phyloP scores from a whole-genome alignment of 2,888 invertebrate species.

The Apodemia hepburni region DNA sequence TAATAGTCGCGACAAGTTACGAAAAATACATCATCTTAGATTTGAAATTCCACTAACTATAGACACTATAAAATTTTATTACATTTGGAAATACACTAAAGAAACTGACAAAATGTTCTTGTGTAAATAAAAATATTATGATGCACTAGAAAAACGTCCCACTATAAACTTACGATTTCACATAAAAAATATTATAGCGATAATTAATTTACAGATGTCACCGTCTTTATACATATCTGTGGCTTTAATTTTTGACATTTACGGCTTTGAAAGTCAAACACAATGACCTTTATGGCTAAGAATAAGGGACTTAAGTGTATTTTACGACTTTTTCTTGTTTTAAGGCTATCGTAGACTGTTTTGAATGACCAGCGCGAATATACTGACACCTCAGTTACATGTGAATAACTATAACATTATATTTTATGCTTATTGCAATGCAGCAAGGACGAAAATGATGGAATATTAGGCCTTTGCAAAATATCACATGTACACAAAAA shows the following conservation, averaged over 20 bases:
- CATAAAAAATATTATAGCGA: slow-evolving; percentile 67
- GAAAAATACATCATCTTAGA: background rate
- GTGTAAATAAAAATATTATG: slow-evolving; percentile 55
- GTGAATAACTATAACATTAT: background rate
- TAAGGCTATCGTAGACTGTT: slow-evolving; percentile 19
- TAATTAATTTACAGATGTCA: slow-evolving; percentile 66
- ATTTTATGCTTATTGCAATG: too few relatives aligned
- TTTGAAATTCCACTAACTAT: slow-evolving; percentile 15
- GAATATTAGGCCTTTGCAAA: too few relatives aligned
- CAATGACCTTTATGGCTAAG: slow-evolving; percentile 30
- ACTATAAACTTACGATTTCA: slow-evolving; percentile 40
- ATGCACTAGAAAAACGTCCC: slow-evolving; percentile 54
- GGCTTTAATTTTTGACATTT: slow-evolving; percentile 67
- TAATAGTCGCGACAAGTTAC: slow-evolving; percentile 1
- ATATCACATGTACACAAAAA: too few relatives aligned
- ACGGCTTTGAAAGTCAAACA: slow-evolving; percentile 38
- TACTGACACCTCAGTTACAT: background rate
- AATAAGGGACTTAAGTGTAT: slow-evolving; percentile 23
- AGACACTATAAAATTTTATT: slow-evolving; percentile 44
- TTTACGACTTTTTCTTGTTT: slow-evolving; percentile 22
- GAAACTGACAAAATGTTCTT: slow-evolving; percentile 54
- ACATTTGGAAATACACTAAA: slow-evolving; percentile 61
- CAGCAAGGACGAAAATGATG: too few relatives aligned
- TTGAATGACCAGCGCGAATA: background rate
- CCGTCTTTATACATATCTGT: slow-evolving; percentile 47